Base-by-base conservation (phyloP, 2,797 vertebrate genomes). In the Oreochromis mossambicus region DNA sequence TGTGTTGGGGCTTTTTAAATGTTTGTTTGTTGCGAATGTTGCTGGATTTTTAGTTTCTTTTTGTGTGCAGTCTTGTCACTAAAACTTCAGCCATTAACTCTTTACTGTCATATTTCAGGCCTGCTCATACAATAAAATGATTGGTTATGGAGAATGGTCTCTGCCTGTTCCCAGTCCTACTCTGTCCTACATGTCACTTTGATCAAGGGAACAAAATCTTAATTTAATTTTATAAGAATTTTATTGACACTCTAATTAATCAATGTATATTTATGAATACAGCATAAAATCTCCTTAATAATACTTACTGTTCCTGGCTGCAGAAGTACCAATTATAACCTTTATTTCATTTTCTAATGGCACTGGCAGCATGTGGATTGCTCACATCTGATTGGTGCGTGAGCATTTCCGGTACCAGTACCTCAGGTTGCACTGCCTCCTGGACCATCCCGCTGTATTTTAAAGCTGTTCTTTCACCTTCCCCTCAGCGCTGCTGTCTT, bases 351-450 rank as follows among this genome's bases (percentile, higher is more conserved):
- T 70, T 3, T 1, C 21, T 70, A 43, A 3, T 11, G 38, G 38
- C 66, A 70, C 66, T 46, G 38, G 8, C 38, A 70, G 21, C 2
- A 0, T 0, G 66, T 70, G 12, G 66, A 41, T 70, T 70, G 41
- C 24, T 73, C 14, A 26, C 29, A 17, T 29, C 24, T 48, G 68
- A 73, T 48, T 48, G 41, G 41, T 73, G 66, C 14, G 4, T 19
- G 43, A 73, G 24, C 41, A 29, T 73, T 17, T 73, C 8, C 0
- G 1, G 66, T 24, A 24, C 38, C 21, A 26, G 41, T 24, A 17
- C 13, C 38, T 11, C 5, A 41, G n/a, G 8, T 0, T 8, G 15
- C 43, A 2, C 15, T 0, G n/a, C n/a, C 36, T 43, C 15, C 48
- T 46, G n/a, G 21, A 70, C 13, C 38, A 15, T 26, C 38, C 66